These are phyloP conservation scores for Metallyticus violacea DNA, from an alignment of 2,888 invertebrate genomes.

Conservation along the genomic window DNA sequence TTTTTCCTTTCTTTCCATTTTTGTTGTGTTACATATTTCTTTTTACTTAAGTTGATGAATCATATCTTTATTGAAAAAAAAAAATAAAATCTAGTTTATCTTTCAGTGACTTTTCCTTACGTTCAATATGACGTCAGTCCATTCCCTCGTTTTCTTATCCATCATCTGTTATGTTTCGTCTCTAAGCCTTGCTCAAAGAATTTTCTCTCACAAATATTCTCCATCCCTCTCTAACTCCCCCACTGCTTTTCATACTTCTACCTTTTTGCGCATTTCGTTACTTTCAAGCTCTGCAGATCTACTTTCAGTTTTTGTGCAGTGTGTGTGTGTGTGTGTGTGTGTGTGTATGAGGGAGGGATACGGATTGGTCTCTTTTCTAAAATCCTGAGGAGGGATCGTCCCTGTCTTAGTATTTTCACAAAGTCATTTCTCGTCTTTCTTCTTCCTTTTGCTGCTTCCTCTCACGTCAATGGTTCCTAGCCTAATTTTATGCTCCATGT, in stretches of 20 bases:
- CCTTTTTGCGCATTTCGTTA: background rate
- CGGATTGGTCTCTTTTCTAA: background rate
- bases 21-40: background rate
- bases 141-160: background rate
- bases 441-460: too few species aligned
- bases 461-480: too few species aligned
- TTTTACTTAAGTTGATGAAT: background rate
- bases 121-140: background rate
- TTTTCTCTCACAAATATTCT: background rate
- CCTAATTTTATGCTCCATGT: too few species aligned
- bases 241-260: background rate
- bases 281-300: background rate
- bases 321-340: background rate
- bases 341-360: background rate
- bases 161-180: background rate
- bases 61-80: background rate
- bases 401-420: background rate
- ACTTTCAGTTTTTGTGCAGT: background rate
- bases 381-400: background rate
- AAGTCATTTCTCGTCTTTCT: background rate
- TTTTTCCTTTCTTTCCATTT: too few species aligned
- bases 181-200: background rate
- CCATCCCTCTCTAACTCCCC: background rate
- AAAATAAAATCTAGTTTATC: too few species aligned
- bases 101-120: background rate